Evolutionary conservation across 2,113 vertebrate species (phyloP).

Genomic region (Martes martes): DNA sequence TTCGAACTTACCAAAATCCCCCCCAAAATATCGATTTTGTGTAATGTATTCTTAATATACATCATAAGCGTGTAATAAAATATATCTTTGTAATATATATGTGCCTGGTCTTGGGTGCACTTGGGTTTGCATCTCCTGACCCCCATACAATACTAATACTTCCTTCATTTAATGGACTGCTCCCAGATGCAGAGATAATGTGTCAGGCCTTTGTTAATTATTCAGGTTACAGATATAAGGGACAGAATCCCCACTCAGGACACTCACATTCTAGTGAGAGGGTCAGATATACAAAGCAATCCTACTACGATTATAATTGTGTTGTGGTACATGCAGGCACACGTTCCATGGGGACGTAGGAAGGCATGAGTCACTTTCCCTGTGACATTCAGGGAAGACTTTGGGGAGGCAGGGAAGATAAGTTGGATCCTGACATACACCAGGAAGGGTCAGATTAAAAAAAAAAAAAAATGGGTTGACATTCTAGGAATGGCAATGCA

Average conservation of each 20-base stretch:
- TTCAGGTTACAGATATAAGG: neutral
- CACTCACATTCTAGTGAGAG: neutral
- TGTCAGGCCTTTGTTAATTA: neutral
- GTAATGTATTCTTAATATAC: neutral
- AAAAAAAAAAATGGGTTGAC: neutral
- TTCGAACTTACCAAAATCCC: neutral
- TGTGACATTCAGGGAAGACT: neutral
- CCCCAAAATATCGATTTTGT: neutral
- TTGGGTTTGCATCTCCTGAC: neutral
- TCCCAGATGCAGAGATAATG: neutral
- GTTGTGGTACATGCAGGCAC: neutral
- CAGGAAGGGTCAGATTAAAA: neutral
- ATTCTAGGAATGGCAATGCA: neutral
- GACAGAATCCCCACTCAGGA: neutral
- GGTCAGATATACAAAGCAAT: neutral
- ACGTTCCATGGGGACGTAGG: accelerated
- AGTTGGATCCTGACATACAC: neutral
- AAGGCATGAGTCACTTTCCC: neutral
- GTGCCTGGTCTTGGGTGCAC: neutral
- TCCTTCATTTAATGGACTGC: neutral
- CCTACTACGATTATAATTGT: neutral
- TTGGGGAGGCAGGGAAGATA: neutral
- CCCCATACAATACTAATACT: neutral
- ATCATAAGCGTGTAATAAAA: neutral
- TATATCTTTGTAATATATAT: neutral